A percentile compares a stretch with the other conserved stretches of the same genome.
Conservation (phyloP, 2,888 invertebrate genomes). For the Lagria hirta region DNA sequence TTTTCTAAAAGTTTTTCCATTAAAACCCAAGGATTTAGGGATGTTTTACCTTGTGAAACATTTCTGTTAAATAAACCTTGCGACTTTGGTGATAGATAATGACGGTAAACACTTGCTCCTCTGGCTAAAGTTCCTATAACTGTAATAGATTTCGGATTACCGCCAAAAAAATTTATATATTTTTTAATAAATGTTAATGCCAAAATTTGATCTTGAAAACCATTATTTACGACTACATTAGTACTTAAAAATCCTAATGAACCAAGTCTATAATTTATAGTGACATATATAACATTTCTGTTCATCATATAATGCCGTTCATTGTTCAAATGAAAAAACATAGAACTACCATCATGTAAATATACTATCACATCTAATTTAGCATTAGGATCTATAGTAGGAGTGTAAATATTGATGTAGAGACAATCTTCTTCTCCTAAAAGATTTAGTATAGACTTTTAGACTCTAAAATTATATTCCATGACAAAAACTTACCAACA, state of each 20-base stretch:
- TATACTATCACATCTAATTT: conserved; percentile 64
- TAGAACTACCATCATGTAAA: conserved; percentile 71
- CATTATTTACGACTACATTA: conserved; percentile 67
- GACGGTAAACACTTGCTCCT: conserved; percentile 71
- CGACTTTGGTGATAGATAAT: conserved; percentile 65
- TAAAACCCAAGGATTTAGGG: conserved; percentile 62
- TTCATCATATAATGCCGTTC: conserved; percentile 66
- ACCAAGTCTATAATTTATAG: conserved; percentile 70
- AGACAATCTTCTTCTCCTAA: conserved; percentile 73
- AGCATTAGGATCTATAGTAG: conserved; percentile 52
- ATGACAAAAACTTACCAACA: no score
- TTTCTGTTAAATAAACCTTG: conserved; percentile 63
- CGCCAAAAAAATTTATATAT: conserved; percentile 69
- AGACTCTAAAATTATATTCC: no score
- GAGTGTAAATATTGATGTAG: conserved; percentile 65
- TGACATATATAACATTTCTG: conserved; percentile 65
- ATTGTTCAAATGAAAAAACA: no score
- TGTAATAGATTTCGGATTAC: conserved; percentile 67
- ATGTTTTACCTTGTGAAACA: conserved; percentile 71
- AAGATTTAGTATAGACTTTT: no score
- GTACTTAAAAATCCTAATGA: conserved; percentile 75
- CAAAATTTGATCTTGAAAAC: conserved; percentile 70
- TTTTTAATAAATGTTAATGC: conserved; percentile 68
- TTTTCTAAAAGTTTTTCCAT: conserved; percentile 62
- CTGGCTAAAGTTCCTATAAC: conserved; percentile 70